Conservation (phyloP, 2,888 invertebrate genomes). For the Cacoxenus indagator region DNA sequence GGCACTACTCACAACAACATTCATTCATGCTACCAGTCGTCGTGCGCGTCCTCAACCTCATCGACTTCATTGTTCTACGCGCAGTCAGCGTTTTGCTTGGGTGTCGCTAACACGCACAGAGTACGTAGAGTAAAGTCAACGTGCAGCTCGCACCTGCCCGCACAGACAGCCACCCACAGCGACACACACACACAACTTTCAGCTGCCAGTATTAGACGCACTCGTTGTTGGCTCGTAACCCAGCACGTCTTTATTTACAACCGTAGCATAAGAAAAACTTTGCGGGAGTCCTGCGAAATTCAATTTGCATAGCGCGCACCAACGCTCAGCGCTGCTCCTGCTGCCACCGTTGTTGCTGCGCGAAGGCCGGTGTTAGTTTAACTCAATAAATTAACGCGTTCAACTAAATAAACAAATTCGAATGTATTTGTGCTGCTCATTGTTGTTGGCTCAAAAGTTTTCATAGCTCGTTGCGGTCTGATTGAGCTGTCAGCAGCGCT, state of each 20-base stretch:
- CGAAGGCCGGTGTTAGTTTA: background rate
- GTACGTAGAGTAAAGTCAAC: background rate
- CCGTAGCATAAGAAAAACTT: conserved; percentile 19
- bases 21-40: background rate
- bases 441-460: conserved; percentile 1
- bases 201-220: background rate
- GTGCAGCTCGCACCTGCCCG: background rate
- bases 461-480: background rate
- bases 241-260: conserved; percentile 18
- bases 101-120: conserved; percentile 16
- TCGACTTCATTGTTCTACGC: no score
- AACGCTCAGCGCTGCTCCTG: background rate
- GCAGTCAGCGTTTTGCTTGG: background rate
- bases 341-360: background rate
- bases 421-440: background rate
- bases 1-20: no score
- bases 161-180: background rate
- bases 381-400: conserved; percentile 20
- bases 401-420: conserved; percentile 20
- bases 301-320: conserved; percentile 16
- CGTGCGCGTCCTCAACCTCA: no score
- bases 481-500: background rate
- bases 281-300: conserved; percentile 20
- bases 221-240: background rate
- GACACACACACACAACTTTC: background rate